Percentiles rank a stretch among this genome's conserved stretches.
Evolutionary conservation across 2,888 invertebrate species (phyloP).

Genomic region (Pocota personata): DNA sequence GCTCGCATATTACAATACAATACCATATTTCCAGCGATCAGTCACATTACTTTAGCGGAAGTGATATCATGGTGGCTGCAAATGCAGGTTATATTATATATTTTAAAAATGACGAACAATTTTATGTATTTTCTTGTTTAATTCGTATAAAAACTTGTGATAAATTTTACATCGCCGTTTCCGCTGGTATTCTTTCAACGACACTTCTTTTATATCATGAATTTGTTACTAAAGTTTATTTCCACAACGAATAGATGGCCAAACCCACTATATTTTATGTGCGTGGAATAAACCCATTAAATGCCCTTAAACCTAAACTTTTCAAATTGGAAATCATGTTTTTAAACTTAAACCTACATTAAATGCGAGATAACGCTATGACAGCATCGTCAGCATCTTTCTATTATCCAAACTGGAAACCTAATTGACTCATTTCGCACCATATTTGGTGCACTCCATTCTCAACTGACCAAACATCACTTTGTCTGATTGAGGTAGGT

Average conservation of each 20-base stretch:
- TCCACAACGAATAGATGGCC: background rate
- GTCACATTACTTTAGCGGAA: too few species aligned
- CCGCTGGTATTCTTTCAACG: background rate
- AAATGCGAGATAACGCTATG: slow-evolving; percentile 5
- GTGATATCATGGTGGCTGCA: too few species aligned
- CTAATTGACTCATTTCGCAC: background rate
- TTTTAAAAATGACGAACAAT: too few species aligned
- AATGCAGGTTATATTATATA: too few species aligned
- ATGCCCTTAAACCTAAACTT: slow-evolving; percentile 3
- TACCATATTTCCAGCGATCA: too few species aligned
- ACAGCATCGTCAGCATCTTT: background rate
- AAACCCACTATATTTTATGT: background rate
- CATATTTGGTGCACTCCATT: slow-evolving; percentile 22
- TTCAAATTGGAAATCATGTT: slow-evolving; percentile 2
- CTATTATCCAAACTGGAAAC: background rate
- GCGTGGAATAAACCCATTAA: slow-evolving; percentile 21
- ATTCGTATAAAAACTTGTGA: too few species aligned
- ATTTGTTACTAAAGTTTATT: background rate
- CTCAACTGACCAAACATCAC: slow-evolving; percentile 29
- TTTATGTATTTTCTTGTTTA: too few species aligned
- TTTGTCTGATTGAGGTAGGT: slow-evolving; percentile 23
- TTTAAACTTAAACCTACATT: background rate
- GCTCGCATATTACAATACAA: too few species aligned
- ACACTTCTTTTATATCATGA: background rate
- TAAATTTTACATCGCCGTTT: background rate